These are phyloP conservation scores for Digitonthophagus gazella DNA, from an alignment of 2,888 invertebrate genomes.

Conservation along the genomic window DNA sequence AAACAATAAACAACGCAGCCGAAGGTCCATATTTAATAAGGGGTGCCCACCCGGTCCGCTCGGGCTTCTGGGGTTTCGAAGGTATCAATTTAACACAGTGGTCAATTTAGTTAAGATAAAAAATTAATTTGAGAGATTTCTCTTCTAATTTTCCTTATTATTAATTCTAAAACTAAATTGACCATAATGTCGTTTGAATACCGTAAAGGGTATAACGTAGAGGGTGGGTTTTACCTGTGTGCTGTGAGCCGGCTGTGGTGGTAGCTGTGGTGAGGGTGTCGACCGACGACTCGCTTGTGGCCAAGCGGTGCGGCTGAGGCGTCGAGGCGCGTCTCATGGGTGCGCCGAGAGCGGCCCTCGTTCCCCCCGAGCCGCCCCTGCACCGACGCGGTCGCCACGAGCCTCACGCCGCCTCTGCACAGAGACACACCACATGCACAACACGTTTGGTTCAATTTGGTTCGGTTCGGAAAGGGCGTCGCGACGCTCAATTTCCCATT, in stretches of 20 bases:
- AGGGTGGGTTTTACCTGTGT: slow-evolving; percentile 42
- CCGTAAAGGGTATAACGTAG: no score
- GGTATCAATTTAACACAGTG: background rate
- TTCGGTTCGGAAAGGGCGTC: no score
- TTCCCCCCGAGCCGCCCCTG: slow-evolving; percentile 17
- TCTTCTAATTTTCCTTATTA: background rate
- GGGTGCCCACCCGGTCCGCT: background rate
- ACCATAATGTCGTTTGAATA: background rate
- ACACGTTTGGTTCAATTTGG: background rate
- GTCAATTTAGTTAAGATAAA: background rate
- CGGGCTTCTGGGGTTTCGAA: background rate
- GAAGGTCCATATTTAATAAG: background rate
- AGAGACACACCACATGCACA: background rate
- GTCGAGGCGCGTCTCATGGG: slow-evolving; percentile 47
- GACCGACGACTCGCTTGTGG: slow-evolving; percentile 45
- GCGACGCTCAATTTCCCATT: background rate
- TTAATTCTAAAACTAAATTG: background rate
- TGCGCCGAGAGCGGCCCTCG: slow-evolving; percentile 26
- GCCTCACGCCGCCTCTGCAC: background rate
- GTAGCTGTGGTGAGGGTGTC: slow-evolving; percentile 45
- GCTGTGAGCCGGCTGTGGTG: slow-evolving; percentile 45
- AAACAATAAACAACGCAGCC: background rate
- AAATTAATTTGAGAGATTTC: background rate
- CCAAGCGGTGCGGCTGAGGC: slow-evolving; percentile 41
- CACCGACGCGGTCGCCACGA: background rate